Evolutionary conservation across 2,888 invertebrate species (phyloP), one percentile per base, ranked within the genome.

Genomic region (Eupithecia abbreviata): DNA sequence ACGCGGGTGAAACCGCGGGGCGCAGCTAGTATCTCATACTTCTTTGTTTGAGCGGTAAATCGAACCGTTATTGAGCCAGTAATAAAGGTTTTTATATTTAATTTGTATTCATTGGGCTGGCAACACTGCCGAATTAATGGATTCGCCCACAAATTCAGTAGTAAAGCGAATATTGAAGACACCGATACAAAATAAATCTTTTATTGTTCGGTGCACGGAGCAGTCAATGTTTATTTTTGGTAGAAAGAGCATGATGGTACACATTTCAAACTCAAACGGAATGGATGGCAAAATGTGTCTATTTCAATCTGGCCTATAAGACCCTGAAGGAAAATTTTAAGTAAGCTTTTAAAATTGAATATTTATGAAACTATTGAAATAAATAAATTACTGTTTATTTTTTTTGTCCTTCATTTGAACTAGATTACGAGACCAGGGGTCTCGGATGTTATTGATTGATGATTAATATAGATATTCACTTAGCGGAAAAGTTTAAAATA

Each of bases 61-160:
- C 67, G 51, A 73, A 12, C 45, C 13, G 66, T 67, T 75, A 75
- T 77, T 75, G 75, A 74, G 45, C n/a, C 72, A 70, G 75, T 75
- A 81, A 79, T 80, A 79, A 81, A 80, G 77, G 58, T 80, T 83
- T 81, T 83, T 81, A 83, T 82, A 81, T 84, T 83, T 80, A 83
- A 85, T 87, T 84, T 82, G 81, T 79, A 83, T 80, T 83, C 84
- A 85, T 84, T 86, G 86, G 80, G 75, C 81, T 78, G 84, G 79
- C 75, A 85, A 84, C 80, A 76, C 78, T 66, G 77, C 78, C 67
- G 78, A 79, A 85, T 85, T 83, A 86, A 85, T 85, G 82, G 79
- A 80, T 72, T 73, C 80, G 71, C 79, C 82, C 80, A 82, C 83
- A 82, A 82, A 85, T 79, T 82, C 74, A 82, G 66, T 76, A 77